phyloP scores from a whole-genome alignment of 1,140 invertebrate species.

The Lepidurus arcticus region DNA sequence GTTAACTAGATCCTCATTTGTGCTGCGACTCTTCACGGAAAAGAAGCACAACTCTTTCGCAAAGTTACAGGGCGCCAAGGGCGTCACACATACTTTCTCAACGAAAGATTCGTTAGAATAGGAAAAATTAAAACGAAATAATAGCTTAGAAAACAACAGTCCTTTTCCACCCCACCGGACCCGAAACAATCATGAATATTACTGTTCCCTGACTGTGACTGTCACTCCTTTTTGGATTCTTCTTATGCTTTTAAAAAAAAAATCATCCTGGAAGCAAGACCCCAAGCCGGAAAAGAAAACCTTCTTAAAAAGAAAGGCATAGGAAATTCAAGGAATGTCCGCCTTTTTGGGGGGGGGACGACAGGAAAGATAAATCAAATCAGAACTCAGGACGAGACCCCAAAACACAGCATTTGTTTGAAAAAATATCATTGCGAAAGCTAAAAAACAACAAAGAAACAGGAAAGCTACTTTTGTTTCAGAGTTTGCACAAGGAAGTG shows the following conservation, averaged over 20 bases:
- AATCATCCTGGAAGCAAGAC: background rate
- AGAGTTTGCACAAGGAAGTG: background rate
- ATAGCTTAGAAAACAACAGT: background rate
- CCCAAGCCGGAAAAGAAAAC: background rate
- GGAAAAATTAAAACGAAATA: background rate
- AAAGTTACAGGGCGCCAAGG: background rate
- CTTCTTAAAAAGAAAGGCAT: background rate
- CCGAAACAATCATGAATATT: background rate
- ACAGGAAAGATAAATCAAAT: background rate
- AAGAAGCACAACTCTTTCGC: background rate
- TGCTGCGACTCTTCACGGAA: slow-evolving; percentile 18
- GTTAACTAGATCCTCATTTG: slow-evolving; percentile 8
- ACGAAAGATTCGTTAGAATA: background rate
- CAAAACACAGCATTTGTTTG: background rate
- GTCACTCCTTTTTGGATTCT: background rate
- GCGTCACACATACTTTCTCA: background rate
- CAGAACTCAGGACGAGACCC: background rate
- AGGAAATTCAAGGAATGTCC: background rate
- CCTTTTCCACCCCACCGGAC: too few relatives aligned
- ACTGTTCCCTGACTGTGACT: background rate
- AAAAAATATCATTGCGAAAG: slow-evolving; percentile 6
- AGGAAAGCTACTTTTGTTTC: background rate
- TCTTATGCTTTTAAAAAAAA: background rate
- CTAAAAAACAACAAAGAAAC: background rate
- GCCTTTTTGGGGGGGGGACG: background rate